Evolutionary conservation across 2,888 invertebrate species (phyloP), one percentile per base, ranked within the genome.

Genomic region (Blomia tropicalis): DNA sequence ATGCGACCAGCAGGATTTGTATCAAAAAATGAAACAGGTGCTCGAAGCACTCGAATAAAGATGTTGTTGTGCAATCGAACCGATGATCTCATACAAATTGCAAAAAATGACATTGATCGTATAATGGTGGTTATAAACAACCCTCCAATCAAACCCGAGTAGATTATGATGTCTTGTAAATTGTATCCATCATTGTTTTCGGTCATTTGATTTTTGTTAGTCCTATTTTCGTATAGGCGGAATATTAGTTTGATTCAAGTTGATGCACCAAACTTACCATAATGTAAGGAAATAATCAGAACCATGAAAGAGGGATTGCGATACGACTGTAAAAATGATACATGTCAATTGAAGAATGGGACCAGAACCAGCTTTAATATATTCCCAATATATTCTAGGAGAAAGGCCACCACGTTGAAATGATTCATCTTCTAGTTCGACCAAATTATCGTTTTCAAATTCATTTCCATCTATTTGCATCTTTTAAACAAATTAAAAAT

Each of bases 1-100:
- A 68, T 62, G 58, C 67, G 60, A 31, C 59, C 59, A 19, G 43
- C 72, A 29, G 77, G 77, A 66, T 77, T 77, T 31, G 69, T 71
- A 64, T 77, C 77, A 69, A 77, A 77, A 70, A 77, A 77, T 19
- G 70, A 66, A 11, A 75, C 71, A 1, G 73, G 72, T 3, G 74
- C 70, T 43, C 73, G 66, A 3, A 76, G 68, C 19, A 77, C 69
- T 51, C 72, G 68, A 19, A 67, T 53, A 67, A 77, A 67, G 64
- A 68, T 67, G 17, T 63, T 66, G 43, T 67, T 66, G 53, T 68
- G 68, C 3, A 68, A 54, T 1, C 30, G 62, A 19, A 65, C 64
- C 2, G 67, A 67, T 2, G 68, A 62, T n/a, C 54, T 62, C 67
- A 68, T 67, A 58, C 68, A 68, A 63, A 68, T 66, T 22, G 54